phyloP scores from a whole-genome alignment of 2,888 invertebrate species.

The Pherbina coryleti region DNA sequence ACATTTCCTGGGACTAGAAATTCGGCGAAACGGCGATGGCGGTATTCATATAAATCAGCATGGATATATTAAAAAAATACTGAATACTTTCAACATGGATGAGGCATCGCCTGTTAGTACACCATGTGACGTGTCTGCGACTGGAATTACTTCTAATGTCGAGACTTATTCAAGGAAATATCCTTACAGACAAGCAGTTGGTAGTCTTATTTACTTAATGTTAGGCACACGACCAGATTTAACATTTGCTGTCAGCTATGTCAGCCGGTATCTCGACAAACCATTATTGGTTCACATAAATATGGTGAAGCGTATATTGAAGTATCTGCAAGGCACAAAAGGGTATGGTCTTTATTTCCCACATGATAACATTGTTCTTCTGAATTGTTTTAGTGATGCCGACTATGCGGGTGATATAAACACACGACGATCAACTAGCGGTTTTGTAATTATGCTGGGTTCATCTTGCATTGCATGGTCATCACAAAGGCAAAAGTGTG shows the following conservation, averaged over 20 bases:
- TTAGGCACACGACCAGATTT: constrained; percentile 39
- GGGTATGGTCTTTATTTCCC: background rate
- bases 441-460: constrained; percentile 36
- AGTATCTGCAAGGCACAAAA: constrained; percentile 1
- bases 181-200: constrained; percentile 40
- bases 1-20: constrained; percentile 40
- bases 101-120: constrained; percentile 15
- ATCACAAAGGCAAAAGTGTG: constrained; percentile 41
- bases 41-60: constrained; percentile 34
- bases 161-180: background rate
- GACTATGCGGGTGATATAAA: constrained; percentile 47
- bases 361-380: constrained; percentile 18
- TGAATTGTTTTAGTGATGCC: constrained; percentile 44
- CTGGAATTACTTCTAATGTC: background rate
- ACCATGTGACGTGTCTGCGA: constrained; percentile 1
- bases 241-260: constrained; percentile 38
- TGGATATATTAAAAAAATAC: constrained; percentile 21
- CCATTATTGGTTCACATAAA: constrained; percentile 7
- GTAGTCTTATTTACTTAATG: constrained; percentile 42
- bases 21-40: constrained; percentile 20
- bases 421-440: constrained; percentile 42
- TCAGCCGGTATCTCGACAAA: constrained; percentile 22
- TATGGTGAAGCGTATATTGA: background rate
- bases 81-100: constrained; percentile 27
- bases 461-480: constrained; percentile 38